Percentiles rank a stretch among this genome's conserved stretches.
These are phyloP conservation scores for Hephaestus fuliginosus DNA, from an alignment of 2,797 vertebrate species.

Conservation along the genomic window DNA sequence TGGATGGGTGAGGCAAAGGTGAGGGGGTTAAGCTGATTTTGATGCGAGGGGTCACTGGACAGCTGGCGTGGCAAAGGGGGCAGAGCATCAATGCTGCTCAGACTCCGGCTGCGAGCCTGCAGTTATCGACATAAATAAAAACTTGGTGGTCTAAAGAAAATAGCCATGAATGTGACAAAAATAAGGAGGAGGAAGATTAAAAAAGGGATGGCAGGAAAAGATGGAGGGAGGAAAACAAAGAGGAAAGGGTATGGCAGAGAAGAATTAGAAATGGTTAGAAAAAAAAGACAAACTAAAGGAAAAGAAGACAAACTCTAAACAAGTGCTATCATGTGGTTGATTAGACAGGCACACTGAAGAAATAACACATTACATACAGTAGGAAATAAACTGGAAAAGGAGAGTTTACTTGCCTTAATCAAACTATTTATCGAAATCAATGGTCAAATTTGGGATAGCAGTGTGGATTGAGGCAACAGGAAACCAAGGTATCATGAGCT, in stretches of 20 bases:
- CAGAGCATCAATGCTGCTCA: constrained; percentile 89
- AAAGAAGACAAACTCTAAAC: constrained; percentile 83
- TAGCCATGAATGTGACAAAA: constrained; percentile 90
- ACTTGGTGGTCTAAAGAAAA: constrained; percentile 96
- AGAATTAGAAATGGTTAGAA: constrained; percentile 97
- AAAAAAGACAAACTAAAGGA: constrained; percentile 87
- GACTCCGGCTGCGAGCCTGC: constrained; percentile 92
- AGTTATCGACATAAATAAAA: constrained; percentile 99
- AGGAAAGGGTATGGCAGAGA: constrained; percentile 86
- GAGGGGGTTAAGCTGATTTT: constrained; percentile 83
- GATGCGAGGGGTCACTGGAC: constrained; percentile 83
- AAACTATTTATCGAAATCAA: constrained; percentile 54
- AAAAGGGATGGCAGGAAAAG: constrained; percentile 72
- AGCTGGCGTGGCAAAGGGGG: constrained; percentile 83
- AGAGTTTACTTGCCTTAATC: constrained; percentile 37
- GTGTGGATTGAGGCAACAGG: constrained; percentile 59
- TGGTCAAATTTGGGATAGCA: constrained; percentile 45
- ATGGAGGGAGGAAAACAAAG: constrained; percentile 81
- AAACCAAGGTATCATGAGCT: constrained; percentile 52
- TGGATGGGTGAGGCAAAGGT: constrained; percentile 76
- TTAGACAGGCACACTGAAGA: constrained; percentile 74
- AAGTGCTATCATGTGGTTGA: constrained; percentile 74
- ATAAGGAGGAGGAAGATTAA: constrained; percentile 71
- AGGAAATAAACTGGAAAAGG: constrained; percentile 32
- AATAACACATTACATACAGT: constrained; percentile 45